These are phyloP conservation scores for Paracyprichromis sp. DNA, from an alignment of 2,113 vertebrate species.

Conservation along the genomic window DNA sequence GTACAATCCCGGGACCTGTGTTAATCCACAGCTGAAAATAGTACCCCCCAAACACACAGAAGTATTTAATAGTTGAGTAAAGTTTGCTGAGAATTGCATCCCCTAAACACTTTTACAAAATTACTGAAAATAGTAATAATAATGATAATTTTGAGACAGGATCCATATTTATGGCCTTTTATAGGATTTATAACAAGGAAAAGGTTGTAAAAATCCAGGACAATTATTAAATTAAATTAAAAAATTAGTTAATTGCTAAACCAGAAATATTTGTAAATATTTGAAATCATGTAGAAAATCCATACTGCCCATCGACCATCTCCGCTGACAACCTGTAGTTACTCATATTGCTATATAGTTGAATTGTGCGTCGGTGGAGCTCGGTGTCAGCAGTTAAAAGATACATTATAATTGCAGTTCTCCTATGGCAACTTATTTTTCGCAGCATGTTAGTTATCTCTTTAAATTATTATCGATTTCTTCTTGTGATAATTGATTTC, in stretches of 20 bases:
- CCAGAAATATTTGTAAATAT: not conserved
- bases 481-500: constrained; percentile 38
- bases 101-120: not conserved
- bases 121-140: not conserved
- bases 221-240: not conserved
- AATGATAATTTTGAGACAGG: not conserved
- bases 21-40: not conserved
- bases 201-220: not conserved
- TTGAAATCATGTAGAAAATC: not conserved
- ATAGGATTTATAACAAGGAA: not conserved
- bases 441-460: not conserved
- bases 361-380: not conserved
- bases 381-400: not conserved
- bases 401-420: not conserved
- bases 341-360: not conserved
- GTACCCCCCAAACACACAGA: not conserved
- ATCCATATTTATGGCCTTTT: not conserved
- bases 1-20: not conserved
- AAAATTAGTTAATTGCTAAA: not conserved
- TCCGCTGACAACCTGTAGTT: not conserved
- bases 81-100: not conserved
- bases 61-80: not conserved
- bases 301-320: not conserved
- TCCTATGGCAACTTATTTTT: not conserved
- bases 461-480: constrained; percentile 6